Conservation (phyloP, 2,888 invertebrate genomes). For the Abrostola triplasia region DNA sequence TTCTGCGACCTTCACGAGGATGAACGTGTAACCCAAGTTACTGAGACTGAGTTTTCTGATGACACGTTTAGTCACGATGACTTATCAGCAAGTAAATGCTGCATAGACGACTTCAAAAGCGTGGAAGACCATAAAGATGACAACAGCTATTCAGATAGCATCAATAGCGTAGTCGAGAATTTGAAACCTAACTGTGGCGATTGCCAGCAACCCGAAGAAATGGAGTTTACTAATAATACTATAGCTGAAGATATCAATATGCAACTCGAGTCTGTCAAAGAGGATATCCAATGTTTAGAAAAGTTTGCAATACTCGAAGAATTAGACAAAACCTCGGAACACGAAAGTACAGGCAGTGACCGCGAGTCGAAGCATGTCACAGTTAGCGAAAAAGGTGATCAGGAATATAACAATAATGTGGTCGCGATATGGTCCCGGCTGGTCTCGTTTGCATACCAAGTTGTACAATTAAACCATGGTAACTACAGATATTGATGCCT, state of each 20-base stretch:
- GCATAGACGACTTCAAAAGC: conserved; percentile 61
- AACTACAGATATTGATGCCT: conserved; percentile 33
- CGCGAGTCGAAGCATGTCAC: conserved; percentile 31
- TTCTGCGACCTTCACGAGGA: conserved; percentile 70
- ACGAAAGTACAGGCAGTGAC: conserved; percentile 47
- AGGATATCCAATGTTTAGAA: conserved; percentile 71
- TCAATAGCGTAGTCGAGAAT: conserved; percentile 66
- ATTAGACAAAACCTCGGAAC: conserved; percentile 58
- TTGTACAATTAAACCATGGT: conserved; percentile 78
- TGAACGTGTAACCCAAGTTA: conserved; percentile 53
- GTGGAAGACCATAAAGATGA: conserved; percentile 58
- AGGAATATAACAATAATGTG: conserved; percentile 60
- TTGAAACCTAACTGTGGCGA: conserved; percentile 49
- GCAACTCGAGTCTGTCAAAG: conserved; percentile 71
- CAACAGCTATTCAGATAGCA: conserved; percentile 60
- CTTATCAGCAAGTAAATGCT: conserved; percentile 55
- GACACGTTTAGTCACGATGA: conserved; percentile 59
- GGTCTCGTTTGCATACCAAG: conserved; percentile 80
- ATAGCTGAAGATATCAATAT: conserved; percentile 68
- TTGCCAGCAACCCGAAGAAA: conserved; percentile 7
- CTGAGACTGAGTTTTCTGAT: conserved; percentile 48
- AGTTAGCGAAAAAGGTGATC: conserved; percentile 44
- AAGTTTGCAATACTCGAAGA: conserved; percentile 63
- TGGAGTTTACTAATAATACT: conserved; percentile 54
- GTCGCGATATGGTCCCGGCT: conserved; percentile 75